Conservation (phyloP, 2,113 vertebrate genomes). For the Triplophysa siluroides region DNA sequence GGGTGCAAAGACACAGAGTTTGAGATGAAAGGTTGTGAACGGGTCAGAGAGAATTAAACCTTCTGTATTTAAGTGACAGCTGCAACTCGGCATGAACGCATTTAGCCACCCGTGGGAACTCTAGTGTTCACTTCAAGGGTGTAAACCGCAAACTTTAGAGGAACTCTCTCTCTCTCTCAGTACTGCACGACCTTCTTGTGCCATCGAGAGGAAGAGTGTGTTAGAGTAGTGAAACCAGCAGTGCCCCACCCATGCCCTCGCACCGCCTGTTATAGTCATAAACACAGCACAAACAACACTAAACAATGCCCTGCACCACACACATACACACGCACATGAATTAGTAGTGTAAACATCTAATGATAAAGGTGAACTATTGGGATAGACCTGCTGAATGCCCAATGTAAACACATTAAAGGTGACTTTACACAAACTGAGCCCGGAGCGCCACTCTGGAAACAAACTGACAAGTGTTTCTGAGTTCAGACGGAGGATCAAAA, state of each 20-base stretch:
- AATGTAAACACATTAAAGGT: conserved; percentile 1
- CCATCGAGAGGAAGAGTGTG: conserved; percentile 16
- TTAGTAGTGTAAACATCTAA: conserved; percentile 26
- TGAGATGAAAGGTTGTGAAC: neutral
- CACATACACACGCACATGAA: neutral
- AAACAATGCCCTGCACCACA: neutral
- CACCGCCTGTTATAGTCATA: conserved; percentile 16
- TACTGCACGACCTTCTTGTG: conserved; percentile 23
- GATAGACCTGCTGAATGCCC: neutral
- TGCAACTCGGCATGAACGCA: conserved; percentile 32
- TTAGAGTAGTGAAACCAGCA: conserved; percentile 34
- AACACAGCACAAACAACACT: conserved; percentile 32
- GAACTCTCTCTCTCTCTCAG: conserved; percentile 24
- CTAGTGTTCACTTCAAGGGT: conserved; percentile 38
- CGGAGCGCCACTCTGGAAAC: neutral
- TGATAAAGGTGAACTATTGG: neutral
- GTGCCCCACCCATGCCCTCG: conserved; percentile 42
- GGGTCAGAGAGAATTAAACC: neutral
- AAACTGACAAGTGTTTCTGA: neutral
- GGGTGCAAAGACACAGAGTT: neutral
- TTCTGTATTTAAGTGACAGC: conserved; percentile 26
- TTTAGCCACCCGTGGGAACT: conserved; percentile 43
- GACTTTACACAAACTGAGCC: neutral
- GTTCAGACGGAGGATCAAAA: neutral
- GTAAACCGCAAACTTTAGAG: conserved; percentile 39